Evolutionary conservation across 2,113 vertebrate genomes (phyloP).

Genomic region (Todiramphus saurophagus): DNA sequence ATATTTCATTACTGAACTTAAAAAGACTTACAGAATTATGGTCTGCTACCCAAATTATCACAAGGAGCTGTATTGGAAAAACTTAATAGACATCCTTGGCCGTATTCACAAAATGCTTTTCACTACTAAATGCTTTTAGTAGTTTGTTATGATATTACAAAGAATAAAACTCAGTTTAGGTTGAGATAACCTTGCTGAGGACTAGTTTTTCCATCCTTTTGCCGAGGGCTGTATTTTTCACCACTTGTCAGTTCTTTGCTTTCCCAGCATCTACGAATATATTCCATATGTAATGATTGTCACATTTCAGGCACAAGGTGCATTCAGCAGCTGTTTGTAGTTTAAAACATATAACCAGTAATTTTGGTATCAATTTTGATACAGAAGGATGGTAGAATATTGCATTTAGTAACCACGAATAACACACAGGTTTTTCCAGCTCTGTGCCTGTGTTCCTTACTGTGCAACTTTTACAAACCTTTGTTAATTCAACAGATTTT

Average conservation of each 20-base stretch:
- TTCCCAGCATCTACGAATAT: neutral
- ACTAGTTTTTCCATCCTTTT: neutral
- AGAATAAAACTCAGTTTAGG: neutral
- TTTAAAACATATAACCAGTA: neutral
- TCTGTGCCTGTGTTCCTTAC: neutral
- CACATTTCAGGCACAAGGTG: slow-evolving; percentile 25
- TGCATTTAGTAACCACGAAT: neutral
- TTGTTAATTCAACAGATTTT: neutral
- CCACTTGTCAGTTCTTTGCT: neutral
- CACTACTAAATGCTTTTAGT: neutral
- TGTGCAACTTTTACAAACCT: neutral
- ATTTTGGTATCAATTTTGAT: neutral
- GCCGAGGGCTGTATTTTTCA: neutral
- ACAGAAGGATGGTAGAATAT: neutral
- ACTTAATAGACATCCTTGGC: neutral
- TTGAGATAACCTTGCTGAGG: neutral
- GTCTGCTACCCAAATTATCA: neutral
- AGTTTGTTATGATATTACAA: neutral
- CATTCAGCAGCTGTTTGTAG: neutral
- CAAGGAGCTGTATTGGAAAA: neutral
- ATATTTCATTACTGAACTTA: neutral
- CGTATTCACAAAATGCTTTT: neutral
- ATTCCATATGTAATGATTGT: neutral
- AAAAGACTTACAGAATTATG: neutral
- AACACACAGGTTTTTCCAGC: neutral